Base-by-base conservation (phyloP, 2,113 vertebrate species). In the Passerina amoena region DNA sequence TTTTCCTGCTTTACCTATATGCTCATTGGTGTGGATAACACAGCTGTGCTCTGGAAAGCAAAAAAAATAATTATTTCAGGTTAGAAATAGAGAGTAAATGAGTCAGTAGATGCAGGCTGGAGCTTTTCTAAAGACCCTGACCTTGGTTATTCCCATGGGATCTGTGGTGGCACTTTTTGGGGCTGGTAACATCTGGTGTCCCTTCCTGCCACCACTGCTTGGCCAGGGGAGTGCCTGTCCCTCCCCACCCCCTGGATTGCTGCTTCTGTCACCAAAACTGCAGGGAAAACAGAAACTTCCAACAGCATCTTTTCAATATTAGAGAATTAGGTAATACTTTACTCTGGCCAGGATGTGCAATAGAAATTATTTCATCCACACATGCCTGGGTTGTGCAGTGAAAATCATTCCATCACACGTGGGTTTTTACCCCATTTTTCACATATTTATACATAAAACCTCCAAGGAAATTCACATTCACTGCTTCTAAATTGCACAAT, bases 1-100 rank as follows among this genome's bases (percentile, higher is more conserved):
- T 50, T 56, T 37, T 48, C 28, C 28, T 48, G 54, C 45, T 77
- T 64, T 47, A 3, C 4, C 33, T 0, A 0, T 2, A 7, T 19
- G 22, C n/a, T 70, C 38, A 17, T 44, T 25, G 0, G 38, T 22
- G 48, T 24, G 69, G 72, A 25, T 61, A 57, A 69, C 4, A 6
- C 56, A 65, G 78, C n/a, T 70, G 30, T 23, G 59, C 14, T 66
- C 70, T 61, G 27, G 18, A 66, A 59, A 79, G 57, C 17, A 33
- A 50, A 70, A 51, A 27, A 44, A 37, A 50, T 18, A 9, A 12
- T 6, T 15, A 9, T 69, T 87, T 71, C 27, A 59, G 65, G 33
- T 66, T 79, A 68, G 48, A 92, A 79, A 38, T 61, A 33, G 45
- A 59, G n/a, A 59, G 22, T 0, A 2, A 73, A 31, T 4, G 5